Percentiles rank a stretch among this genome's conserved stretches.
phyloP scores from a whole-genome alignment of 2,113 vertebrate species.

The Melanotaenia duboulayi region DNA sequence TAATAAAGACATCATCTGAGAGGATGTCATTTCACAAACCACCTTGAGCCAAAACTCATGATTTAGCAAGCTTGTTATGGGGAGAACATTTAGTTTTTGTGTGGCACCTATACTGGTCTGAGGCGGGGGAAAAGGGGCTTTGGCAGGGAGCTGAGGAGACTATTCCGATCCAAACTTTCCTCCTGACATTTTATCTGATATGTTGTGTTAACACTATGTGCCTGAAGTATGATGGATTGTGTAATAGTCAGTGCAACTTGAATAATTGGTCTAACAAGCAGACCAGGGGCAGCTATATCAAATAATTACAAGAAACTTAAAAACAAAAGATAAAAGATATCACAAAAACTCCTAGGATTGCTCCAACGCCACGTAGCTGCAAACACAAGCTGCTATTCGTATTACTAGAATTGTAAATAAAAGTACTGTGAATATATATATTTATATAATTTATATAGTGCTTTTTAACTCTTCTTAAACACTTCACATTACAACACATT shows the following conservation, averaged over 20 bases:
- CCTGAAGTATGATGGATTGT: constrained; percentile 7
- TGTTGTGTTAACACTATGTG: constrained; percentile 35
- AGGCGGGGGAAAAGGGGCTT: background rate
- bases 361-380: background rate
- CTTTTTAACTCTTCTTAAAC: background rate
- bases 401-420: background rate
- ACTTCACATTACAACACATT: too few relatives aligned
- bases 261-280: constrained; percentile 5
- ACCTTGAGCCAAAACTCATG: constrained; percentile 16
- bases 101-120: background rate
- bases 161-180: constrained; percentile 20
- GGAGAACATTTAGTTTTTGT: constrained; percentile 53
- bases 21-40: constrained; percentile 1
- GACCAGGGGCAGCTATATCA: background rate
- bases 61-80: constrained; percentile 59
- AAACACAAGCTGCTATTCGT: background rate
- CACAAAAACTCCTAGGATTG: background rate
- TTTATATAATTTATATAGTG: background rate
- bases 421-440: background rate
- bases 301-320: background rate
- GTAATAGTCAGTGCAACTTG: background rate
- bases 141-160: background rate
- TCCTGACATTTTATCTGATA: constrained; percentile 76
- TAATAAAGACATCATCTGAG: constrained; percentile 26
- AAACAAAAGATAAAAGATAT: background rate